Percentiles rank a stretch among this genome's conserved stretches.
These are phyloP conservation scores for Thalassarche chlororhynchos DNA, from an alignment of 2,113 vertebrate genomes.

Conservation along the genomic window DNA sequence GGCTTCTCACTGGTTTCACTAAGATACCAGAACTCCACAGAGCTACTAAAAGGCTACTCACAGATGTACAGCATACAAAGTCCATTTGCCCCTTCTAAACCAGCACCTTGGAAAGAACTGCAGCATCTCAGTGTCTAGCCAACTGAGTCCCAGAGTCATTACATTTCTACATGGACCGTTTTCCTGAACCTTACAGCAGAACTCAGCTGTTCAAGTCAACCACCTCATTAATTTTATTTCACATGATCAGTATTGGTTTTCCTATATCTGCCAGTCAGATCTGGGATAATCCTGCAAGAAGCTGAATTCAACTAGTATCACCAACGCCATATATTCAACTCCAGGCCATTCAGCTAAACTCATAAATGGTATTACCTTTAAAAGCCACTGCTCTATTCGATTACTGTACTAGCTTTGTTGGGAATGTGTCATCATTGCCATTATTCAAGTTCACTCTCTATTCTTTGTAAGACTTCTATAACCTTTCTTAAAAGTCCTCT, in stretches of 20 bases:
- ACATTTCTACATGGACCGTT: background rate
- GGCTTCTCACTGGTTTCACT: background rate
- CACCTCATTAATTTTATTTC: background rate
- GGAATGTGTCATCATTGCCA: background rate
- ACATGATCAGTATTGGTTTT: background rate
- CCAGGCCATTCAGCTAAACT: background rate
- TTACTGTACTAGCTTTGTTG: background rate
- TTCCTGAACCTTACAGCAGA: background rate
- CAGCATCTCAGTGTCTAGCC: background rate
- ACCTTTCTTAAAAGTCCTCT: background rate
- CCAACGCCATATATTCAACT: background rate
- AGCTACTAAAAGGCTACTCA: background rate
- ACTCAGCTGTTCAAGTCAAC: background rate
- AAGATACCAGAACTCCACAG: background rate
- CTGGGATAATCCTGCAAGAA: background rate
- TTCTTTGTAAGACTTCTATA: background rate
- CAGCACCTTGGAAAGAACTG: background rate
- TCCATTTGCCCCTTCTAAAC: background rate
- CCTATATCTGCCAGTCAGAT: background rate
- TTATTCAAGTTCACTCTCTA: background rate
- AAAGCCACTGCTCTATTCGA: background rate
- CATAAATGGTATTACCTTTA: background rate
- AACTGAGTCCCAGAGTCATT: background rate
- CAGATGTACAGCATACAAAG: background rate
- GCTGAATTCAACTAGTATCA: background rate